Evolutionary conservation across 2,113 vertebrate genomes (phyloP), one percentile per base, ranked within the genome.

Genomic region (Colossoma macropomum): DNA sequence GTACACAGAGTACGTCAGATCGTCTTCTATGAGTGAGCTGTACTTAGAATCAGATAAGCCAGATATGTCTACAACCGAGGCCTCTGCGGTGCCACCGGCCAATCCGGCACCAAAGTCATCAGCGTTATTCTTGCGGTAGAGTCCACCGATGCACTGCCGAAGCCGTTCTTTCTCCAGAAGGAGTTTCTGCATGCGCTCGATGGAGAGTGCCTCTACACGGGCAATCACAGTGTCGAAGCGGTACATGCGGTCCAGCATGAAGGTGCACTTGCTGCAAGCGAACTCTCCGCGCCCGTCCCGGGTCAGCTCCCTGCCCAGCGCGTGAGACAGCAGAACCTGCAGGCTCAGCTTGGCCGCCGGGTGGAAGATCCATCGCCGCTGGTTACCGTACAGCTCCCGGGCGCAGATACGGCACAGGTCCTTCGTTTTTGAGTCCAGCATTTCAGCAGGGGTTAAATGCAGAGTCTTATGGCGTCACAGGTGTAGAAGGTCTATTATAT

Each of bases 351-450:
- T 97, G 89, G 96, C 91, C 0, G 96, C 89, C 0, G 96, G 95
- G 89, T 99, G 97, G 88, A 99, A 99, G 90, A 99, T 97, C 98
- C 98, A 99, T 90, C 97, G 92, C n/a, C 98, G 93, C 90, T 99
- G 98, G 90, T 97, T 98, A 10, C 98, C 98, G 0, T 93, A 97
- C 83, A 99, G 95, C 92, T 98, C 97, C 30, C 98, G 90, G 45
- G 95, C 96, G n/a, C 98, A 99, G 85, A 99, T 95, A 77, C 98
- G 94, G 91, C 98, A 99, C 0, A 91, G 68, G 69, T 98, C 98
- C 92, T 97, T 97, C 96, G 97, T 97, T 87, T 92, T 94, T 15
- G 91, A 81, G 87, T 93, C 92, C 59, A 93, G 87, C 91, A 93
- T 94, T 81, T 71, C 86, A 83, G 81, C 84, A 75, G 27, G 27